Conservation (phyloP, 2,888 invertebrate genomes). For the Volucella bombylans region DNA sequence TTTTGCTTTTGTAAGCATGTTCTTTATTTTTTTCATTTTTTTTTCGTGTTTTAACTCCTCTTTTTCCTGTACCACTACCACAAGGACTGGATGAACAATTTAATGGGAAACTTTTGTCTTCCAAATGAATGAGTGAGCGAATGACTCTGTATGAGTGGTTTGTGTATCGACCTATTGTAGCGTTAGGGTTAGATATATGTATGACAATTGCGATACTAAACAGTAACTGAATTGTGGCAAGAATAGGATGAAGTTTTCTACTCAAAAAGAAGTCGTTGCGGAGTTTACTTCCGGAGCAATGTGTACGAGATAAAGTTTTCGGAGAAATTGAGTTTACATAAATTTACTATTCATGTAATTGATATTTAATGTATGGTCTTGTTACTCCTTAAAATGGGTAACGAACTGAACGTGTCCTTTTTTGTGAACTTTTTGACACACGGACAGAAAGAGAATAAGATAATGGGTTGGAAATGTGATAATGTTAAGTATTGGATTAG, state of each 20-base stretch:
- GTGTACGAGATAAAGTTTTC: constrained; percentile 12
- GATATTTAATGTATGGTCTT: constrained; percentile 41
- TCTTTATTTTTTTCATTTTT: constrained; percentile 13
- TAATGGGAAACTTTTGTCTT: constrained; percentile 56
- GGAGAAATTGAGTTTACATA: constrained; percentile 45
- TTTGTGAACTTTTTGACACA: too few relatives aligned
- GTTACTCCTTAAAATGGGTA: constrained; percentile 27
- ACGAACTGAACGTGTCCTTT: neutral
- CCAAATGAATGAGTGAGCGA: constrained; percentile 7
- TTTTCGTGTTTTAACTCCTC: neutral
- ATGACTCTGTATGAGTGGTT: constrained; percentile 22
- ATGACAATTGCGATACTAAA: constrained; percentile 52
- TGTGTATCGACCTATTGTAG: neutral
- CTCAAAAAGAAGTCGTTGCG: neutral
- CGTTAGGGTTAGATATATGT: constrained; percentile 7
- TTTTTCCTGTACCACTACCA: constrained; percentile 23
- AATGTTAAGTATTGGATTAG: too few relatives aligned
- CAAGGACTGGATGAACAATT: constrained; percentile 42
- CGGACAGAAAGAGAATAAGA: too few relatives aligned
- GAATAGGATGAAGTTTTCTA: constrained; percentile 14
- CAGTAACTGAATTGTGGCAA: constrained; percentile 23
- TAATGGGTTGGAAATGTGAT: too few relatives aligned
- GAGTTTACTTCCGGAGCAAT: neutral
- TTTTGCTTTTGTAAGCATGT: constrained; percentile 52
- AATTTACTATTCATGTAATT: constrained; percentile 49